Evolutionary conservation across 1,140 invertebrate genomes (phyloP).

Genomic region (Euwallacea fornicatus): DNA sequence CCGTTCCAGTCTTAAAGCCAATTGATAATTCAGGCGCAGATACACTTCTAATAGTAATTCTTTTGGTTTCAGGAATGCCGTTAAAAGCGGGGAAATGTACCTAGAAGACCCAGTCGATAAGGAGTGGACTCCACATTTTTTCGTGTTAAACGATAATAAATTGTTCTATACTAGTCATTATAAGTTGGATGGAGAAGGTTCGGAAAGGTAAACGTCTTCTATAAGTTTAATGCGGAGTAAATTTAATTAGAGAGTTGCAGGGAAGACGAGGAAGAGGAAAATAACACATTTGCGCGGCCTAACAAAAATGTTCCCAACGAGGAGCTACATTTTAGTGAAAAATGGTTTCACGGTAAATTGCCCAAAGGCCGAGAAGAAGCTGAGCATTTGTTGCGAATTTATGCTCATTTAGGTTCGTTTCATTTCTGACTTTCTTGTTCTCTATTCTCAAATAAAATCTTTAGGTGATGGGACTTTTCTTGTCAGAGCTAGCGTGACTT

Average conservation of each 20-base stretch:
- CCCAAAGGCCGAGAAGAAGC: slow-evolving; percentile 73
- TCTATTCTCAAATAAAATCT: background rate
- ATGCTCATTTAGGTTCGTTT: slow-evolving; percentile 73
- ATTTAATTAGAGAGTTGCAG: slow-evolving; percentile 7
- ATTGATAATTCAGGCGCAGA: background rate
- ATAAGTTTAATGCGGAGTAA: background rate
- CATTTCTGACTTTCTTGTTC: background rate
- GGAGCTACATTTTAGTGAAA: slow-evolving; percentile 92
- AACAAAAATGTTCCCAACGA: slow-evolving; percentile 64
- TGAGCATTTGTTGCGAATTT: slow-evolving; percentile 69
- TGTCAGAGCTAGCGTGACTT: slow-evolving; percentile 92
- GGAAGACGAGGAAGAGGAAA: slow-evolving; percentile 57
- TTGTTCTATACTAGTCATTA: slow-evolving; percentile 73
- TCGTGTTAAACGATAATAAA: slow-evolving; percentile 88
- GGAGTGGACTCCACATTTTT: slow-evolving; percentile 93
- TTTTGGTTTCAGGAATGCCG: slow-evolving; percentile 70
- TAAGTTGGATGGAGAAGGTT: slow-evolving; percentile 50
- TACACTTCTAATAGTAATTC: slow-evolving; percentile 55
- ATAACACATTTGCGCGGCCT: slow-evolving; percentile 41
- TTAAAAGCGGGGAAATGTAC: slow-evolving; percentile 90
- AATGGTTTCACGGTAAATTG: slow-evolving; percentile 93
- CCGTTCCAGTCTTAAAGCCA: no score
- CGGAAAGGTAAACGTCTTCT: slow-evolving; percentile 30
- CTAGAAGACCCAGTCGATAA: slow-evolving; percentile 87
- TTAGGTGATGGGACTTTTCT: slow-evolving; percentile 86